Evolutionary conservation across 1,140 invertebrate species (phyloP), one percentile per base, ranked within the genome.

Genomic region (Condylostylus longicornis): DNA sequence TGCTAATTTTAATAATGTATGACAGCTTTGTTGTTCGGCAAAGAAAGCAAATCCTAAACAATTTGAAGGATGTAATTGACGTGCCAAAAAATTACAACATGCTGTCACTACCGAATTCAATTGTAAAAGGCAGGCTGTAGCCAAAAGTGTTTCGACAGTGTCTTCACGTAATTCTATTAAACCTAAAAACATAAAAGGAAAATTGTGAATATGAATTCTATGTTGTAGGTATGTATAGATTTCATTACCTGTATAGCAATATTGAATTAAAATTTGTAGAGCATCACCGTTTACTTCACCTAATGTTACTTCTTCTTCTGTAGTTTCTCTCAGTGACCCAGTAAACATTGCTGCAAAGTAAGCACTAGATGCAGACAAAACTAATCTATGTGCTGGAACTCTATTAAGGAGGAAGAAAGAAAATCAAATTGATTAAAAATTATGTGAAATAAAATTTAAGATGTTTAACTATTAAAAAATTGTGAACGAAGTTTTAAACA

Each of bases 281-380:
- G 87, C 82, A 61, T 89, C 81, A 14, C 82, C 72, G 58, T 89
- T 78, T 14, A 93, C 77, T 56, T 79, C 75, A 47, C 80, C 77
- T 46, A 94, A 63, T 41, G 77, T 79, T 20, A 95, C 75, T 68
- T 90, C 85, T 44, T 72, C 70, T 59, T 86, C 75, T 36, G 70
- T 74, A n/a, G 86, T 74, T 68, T 94, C 89, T 49, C 76, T 66
- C 35, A 94, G 63, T 43, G 80, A 77, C 45, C 78, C 82, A 18
- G 84, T 91, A 57, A 95, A 95, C 88, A 94, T 94, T 29, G 86
- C 87, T 33, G 83, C 77, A 69, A 95, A 95, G 63, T 94, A 95
- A 64, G 90, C 85, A 48, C 85, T 91, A 31, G 82, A 83, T 39
- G 87, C 83, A 50, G 82, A 81, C 31, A 94, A 68, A 37, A 94